Percentiles rank a stretch among this genome's conserved stretches.
Evolutionary conservation across 1,140 invertebrate genomes (phyloP).

Genomic region (Chrysomallon squamiferum): DNA sequence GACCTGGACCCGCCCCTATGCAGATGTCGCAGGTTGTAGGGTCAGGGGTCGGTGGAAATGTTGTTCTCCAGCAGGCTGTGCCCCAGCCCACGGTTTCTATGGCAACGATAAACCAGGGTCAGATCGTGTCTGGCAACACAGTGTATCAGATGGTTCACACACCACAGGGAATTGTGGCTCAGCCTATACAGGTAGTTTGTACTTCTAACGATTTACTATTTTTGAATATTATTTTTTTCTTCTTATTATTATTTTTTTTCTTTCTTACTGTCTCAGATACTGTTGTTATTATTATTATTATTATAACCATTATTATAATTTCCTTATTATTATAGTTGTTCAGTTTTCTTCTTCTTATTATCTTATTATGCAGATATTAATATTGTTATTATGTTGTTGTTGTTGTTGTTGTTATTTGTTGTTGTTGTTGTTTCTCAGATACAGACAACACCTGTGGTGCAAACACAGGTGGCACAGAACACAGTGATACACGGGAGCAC

Average conservation of each 20-base stretch:
- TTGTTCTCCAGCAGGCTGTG: slow-evolving; percentile 50
- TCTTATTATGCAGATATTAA: too few relatives aligned
- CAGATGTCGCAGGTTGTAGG: slow-evolving; percentile 15
- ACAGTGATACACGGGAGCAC: slow-evolving; percentile 79
- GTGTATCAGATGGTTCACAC: slow-evolving; percentile 67
- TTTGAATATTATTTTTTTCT: too few relatives aligned
- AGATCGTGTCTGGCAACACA: slow-evolving; percentile 63
- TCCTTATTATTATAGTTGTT: too few relatives aligned
- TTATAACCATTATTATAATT: too few relatives aligned
- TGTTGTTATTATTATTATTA: neutral
- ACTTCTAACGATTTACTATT: neutral
- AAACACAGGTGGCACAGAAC: slow-evolving; percentile 25
- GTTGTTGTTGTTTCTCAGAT: slow-evolving; percentile 39
- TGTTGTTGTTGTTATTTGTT: too few relatives aligned
- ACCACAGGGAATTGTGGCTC: slow-evolving; percentile 67
- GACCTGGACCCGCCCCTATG: neutral
- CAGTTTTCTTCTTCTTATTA: too few relatives aligned
- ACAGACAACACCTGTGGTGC: slow-evolving; percentile 37
- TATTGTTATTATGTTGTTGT: too few relatives aligned
- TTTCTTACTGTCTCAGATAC: too few relatives aligned
- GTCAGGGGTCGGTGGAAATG: slow-evolving; percentile 35
- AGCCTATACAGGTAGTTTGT: slow-evolving; percentile 65
- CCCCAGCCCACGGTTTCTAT: slow-evolving; percentile 51
- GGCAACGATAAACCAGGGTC: slow-evolving; percentile 58
- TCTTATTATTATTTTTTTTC: too few relatives aligned